Evolutionary conservation across 2,113 vertebrate species (phyloP).

Genomic region (Bothrops jararaca): DNA sequence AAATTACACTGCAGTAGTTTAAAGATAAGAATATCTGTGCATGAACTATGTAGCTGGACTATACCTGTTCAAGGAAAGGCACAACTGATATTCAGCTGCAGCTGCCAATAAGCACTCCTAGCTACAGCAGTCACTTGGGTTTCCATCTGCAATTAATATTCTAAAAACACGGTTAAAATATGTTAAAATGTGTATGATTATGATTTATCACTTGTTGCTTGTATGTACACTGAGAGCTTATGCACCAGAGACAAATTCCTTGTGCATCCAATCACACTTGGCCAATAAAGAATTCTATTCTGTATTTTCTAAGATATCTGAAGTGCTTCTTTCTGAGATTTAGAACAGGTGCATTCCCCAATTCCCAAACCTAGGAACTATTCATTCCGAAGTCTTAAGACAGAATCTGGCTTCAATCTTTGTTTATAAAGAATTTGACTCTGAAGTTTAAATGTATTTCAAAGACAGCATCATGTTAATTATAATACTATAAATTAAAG

Average conservation of each 20-base stretch:
- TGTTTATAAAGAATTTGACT: neutral
- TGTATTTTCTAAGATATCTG: neutral
- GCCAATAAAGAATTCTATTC: too few species aligned
- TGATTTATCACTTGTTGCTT: neutral
- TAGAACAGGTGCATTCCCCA: neutral
- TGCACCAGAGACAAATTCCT: neutral
- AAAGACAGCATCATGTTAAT: neutral
- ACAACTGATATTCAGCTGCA: neutral
- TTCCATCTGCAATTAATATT: neutral
- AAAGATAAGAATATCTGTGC: neutral
- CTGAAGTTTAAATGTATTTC: neutral
- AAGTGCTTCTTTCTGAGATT: neutral
- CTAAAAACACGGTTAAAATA: neutral
- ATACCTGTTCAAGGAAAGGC: neutral
- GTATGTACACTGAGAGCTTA: neutral
- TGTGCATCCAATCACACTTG: neutral
- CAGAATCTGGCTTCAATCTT: neutral
- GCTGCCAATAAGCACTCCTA: neutral
- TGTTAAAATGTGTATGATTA: neutral
- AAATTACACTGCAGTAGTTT: neutral
- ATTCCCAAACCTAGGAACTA: neutral
- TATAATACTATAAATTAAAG: neutral
- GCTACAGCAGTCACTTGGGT: neutral
- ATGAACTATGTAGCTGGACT: neutral
- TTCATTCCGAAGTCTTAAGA: neutral